Conservation (phyloP, 2,888 invertebrate genomes). For the Pterobdella sp. region DNA sequence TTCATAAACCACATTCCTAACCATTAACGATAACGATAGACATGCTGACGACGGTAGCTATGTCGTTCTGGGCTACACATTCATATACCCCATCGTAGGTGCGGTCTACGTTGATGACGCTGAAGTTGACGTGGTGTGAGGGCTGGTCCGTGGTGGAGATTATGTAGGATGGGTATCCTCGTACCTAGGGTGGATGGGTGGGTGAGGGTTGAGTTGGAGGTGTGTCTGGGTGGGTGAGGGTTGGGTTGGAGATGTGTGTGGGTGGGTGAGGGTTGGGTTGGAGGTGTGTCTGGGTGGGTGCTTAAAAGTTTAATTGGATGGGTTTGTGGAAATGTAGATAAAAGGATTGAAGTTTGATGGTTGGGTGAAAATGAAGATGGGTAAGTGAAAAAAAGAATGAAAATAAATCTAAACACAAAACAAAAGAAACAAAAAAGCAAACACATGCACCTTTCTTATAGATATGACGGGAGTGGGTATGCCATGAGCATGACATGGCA, state of each 20-base stretch:
- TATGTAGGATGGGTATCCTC: not conserved
- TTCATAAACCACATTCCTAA: conserved; percentile 33
- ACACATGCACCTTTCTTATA: conserved; percentile 68
- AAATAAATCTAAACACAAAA: too few species aligned
- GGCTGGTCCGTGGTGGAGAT: conserved; percentile 49
- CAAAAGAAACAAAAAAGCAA: too few species aligned
- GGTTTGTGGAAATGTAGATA: too few species aligned
- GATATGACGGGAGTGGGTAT: conserved; percentile 59
- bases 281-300: too few species aligned
- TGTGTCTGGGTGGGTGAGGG: not conserved
- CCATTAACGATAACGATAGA: conserved; percentile 50
- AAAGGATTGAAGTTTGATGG: too few species aligned
- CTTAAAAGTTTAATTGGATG: too few species aligned
- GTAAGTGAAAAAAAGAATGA: too few species aligned
- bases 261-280: too few species aligned
- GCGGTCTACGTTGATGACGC: conserved; percentile 74
- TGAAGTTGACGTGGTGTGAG: conserved; percentile 75
- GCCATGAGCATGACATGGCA: conserved; percentile 87
- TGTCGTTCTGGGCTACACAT: conserved; percentile 88
- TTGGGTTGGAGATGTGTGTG: not conserved
- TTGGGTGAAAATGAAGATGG: conserved; percentile 8
- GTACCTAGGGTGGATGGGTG: not conserved
- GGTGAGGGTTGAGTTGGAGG: too few species aligned
- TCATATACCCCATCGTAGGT: conserved; percentile 86
- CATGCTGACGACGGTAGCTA: conserved; percentile 82